Evolutionary conservation across 2,888 invertebrate genomes (phyloP), one percentile per base, ranked within the genome.

Genomic region (Drosophila subquinaria): DNA sequence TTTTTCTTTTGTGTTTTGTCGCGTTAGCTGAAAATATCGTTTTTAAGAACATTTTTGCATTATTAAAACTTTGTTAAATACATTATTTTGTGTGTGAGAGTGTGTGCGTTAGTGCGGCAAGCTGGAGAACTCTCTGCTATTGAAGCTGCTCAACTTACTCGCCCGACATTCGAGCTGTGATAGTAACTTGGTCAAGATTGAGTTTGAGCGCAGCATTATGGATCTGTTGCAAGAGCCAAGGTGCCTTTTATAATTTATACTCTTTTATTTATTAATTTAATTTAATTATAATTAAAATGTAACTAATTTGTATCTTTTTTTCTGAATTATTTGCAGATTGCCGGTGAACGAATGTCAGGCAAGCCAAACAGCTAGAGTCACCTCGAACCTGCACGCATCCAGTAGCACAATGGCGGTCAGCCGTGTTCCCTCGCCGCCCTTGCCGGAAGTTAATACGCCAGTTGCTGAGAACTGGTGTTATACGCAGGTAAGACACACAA

Each of bases 401-500:
- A 97, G 96, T 94, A 96, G 96, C 95, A 96, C 96, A 94, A 97
- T 97, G 97, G 97, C 98, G 95, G 97, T 98, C 94, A 97, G 97
- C 95, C 96, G 98, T 93, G 98, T 98, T 93, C 98, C 98, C 93
- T 98, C 98, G 94, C 98, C 98, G 93, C 97, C 97, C 90, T 96
- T 98, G 92, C 97, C 97, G 94, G 97, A 97, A 96, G 97, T 97
- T 93, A 97, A 97, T 94, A 97, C 97, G 92, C 99, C 99, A 92
- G 98, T 99, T 90, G 99, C 99, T 76, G 99, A 99, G 94, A 99
- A 99, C 95, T 99, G 99, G 99, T 99, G 99, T 95, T 99, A 99
- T 94, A 99, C 99, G 93, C 98, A 99, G 97, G 98, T 98, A 94
- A 93, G 90, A 50, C 20, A 33, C 27, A 48, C 20, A 10, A 15